phyloP scores from a whole-genome alignment of 2,113 vertebrate species.

The Bothrops jararaca region DNA sequence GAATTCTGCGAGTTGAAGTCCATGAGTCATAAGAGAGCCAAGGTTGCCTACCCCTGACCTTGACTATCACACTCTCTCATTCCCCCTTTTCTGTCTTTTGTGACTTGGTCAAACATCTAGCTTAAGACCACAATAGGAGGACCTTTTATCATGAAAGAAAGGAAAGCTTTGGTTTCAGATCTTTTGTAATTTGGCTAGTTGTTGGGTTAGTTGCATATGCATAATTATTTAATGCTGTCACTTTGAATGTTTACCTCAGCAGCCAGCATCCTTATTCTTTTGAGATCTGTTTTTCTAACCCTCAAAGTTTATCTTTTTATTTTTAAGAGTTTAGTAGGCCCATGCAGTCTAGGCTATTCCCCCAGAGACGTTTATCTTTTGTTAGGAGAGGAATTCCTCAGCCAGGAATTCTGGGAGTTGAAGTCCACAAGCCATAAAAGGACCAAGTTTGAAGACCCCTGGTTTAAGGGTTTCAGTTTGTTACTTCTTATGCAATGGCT shows the following conservation, averaged over 20 bases:
- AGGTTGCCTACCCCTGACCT: no score
- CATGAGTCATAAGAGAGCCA: no score
- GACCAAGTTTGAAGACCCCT: no score
- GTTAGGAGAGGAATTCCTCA: background rate
- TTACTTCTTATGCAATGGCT: background rate
- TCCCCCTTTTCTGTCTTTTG: background rate
- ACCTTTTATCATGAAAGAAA: background rate
- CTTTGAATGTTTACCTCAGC: background rate
- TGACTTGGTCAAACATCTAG: background rate
- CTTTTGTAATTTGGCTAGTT: background rate
- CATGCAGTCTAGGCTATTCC: background rate
- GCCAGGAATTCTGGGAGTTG: no score
- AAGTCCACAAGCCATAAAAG: no score
- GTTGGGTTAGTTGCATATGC: background rate
- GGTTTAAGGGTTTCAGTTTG: background rate
- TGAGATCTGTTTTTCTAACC: background rate
- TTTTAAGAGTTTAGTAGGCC: background rate
- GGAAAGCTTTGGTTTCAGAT: background rate
- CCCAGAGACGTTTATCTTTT: background rate
- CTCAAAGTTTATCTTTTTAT: background rate
- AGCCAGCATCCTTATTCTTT: background rate
- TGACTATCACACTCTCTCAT: background rate
- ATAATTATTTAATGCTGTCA: background rate
- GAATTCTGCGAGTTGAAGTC: no score
- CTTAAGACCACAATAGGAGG: background rate